Percentiles rank a stretch among this genome's conserved stretches.
Conservation (phyloP, 1,140 invertebrate genomes). For the Drosophila quadrilineata region DNA sequence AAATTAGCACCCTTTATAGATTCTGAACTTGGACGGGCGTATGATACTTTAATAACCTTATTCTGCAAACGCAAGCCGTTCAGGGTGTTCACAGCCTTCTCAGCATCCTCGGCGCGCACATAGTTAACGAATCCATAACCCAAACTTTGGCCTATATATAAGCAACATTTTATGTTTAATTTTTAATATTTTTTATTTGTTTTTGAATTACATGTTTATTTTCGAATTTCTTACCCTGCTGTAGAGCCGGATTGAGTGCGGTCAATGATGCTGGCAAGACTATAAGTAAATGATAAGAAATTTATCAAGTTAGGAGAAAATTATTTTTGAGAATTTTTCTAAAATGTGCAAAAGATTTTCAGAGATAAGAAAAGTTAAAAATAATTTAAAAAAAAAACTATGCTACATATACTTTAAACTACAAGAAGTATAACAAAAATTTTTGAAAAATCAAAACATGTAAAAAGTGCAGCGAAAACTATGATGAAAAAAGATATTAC, state of each 20-base stretch:
- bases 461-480: no score
- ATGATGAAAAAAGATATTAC: no score
- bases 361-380: not conserved
- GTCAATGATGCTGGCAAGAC: conserved; percentile 80
- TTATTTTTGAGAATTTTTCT: not conserved
- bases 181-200: not conserved
- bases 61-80: conserved; percentile 93
- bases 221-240: conserved; percentile 65
- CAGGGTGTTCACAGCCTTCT: conserved; percentile 92
- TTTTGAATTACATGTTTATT: no score
- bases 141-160: conserved; percentile 88
- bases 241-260: conserved; percentile 77
- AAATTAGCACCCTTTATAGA: conserved; percentile 95
- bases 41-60: conserved; percentile 95
- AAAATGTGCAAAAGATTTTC: not conserved
- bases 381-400: not conserved
- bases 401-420: no score
- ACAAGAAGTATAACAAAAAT: no score
- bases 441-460: no score
- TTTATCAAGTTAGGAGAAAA: not conserved
- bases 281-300: conserved; percentile 16
- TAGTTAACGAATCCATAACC: conserved; percentile 96
- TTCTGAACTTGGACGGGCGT: conserved; percentile 93
- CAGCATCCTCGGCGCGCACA: conserved; percentile 90
- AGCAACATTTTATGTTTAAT: not conserved